A percentile compares a stretch with the other conserved stretches of the same genome.
Evolutionary conservation across 2,113 vertebrate species (phyloP).

Genomic region (Protobothrops mucrosquamatus): DNA sequence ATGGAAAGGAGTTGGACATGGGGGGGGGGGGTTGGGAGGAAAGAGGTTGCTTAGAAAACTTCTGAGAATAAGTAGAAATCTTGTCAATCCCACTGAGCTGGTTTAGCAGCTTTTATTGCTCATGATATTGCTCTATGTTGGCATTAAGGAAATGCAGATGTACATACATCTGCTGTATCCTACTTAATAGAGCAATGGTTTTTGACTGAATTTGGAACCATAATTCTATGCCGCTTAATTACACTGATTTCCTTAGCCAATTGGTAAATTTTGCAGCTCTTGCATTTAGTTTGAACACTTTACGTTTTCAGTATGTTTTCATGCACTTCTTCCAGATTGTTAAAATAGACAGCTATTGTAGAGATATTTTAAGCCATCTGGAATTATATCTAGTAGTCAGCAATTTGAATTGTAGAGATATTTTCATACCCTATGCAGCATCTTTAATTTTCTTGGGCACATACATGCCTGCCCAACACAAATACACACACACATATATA

Average conservation of each 20-base stretch:
- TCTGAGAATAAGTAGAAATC: conserved; percentile 12
- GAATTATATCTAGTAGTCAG: conserved; percentile 68
- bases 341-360: conserved; percentile 71
- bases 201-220: conserved; percentile 32
- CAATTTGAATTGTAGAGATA: conserved; percentile 42
- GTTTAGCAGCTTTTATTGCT: background rate
- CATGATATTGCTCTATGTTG: background rate
- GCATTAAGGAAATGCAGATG: background rate
- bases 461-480: background rate
- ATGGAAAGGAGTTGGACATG: background rate
- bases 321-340: conserved; percentile 65
- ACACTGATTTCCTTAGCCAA: conserved; percentile 45
- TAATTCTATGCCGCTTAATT: conserved; percentile 56
- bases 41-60: background rate
- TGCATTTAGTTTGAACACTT: conserved; percentile 63
- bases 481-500: background rate
- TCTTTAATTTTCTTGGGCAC: background rate
- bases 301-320: conserved; percentile 27
- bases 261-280: conserved; percentile 53
- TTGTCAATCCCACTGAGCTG: conserved; percentile 7
- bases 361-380: conserved; percentile 70
- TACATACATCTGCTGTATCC: background rate
- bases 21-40: background rate
- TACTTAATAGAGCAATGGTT: conserved; percentile 11
- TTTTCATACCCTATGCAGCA: conserved; percentile 48